Evolutionary conservation across 2,888 invertebrate genomes (phyloP).

Genomic region (Lithophane semibrunnea): DNA sequence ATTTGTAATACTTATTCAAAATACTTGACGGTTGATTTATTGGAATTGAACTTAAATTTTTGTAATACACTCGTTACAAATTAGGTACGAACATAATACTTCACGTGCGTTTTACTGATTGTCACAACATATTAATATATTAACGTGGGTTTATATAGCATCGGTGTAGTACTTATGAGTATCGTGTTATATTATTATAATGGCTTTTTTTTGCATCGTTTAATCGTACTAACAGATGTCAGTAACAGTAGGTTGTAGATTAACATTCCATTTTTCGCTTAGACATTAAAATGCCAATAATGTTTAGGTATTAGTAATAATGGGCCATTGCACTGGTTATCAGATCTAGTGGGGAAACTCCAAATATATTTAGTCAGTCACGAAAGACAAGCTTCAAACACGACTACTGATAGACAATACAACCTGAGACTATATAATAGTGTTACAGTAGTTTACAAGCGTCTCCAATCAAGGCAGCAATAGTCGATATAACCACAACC

Average conservation of each 20-base stretch:
- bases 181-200: constrained; percentile 57
- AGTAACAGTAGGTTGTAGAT: constrained; percentile 82
- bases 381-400: constrained; percentile 58
- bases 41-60: constrained; percentile 45
- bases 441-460: constrained; percentile 42
- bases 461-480: constrained; percentile 38
- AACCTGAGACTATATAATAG: constrained; percentile 52
- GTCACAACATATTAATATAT: constrained; percentile 59
- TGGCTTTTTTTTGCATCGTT: constrained; percentile 65
- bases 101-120: constrained; percentile 47
- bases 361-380: constrained; percentile 61
- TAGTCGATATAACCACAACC: constrained; percentile 37
- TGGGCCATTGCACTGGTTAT: constrained; percentile 63
- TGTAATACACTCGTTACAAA: constrained; percentile 67
- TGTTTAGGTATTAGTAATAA: constrained; percentile 62
- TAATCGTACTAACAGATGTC: constrained; percentile 74
- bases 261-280: constrained; percentile 82
- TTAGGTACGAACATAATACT: constrained; percentile 65
- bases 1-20: constrained; percentile 55
- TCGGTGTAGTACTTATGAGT: constrained; percentile 63
- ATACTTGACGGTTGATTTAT: constrained; percentile 47
- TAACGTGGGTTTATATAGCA: constrained; percentile 56
- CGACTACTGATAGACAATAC: constrained; percentile 62
- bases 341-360: constrained; percentile 55
- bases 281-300: constrained; percentile 64